Conservation (phyloP, 2,888 invertebrate species). For the Ophion obscuratus region DNA sequence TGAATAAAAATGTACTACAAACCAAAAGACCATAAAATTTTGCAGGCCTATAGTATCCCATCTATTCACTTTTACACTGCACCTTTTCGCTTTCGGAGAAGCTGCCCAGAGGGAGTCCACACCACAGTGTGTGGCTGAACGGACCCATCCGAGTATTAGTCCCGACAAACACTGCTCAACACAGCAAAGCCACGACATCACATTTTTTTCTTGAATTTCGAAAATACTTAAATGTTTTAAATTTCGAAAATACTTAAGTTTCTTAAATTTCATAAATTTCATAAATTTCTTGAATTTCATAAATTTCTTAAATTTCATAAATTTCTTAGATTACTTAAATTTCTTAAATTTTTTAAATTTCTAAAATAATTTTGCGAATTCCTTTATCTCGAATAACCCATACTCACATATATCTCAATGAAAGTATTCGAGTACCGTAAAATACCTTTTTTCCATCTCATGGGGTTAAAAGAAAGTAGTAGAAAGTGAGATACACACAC, state of each 20-base stretch:
- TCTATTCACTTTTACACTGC: no score
- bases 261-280: no score
- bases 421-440: neutral
- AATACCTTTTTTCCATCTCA: slow-evolving; percentile 4
- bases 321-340: no score
- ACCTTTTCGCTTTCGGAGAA: neutral
- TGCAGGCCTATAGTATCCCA: no score
- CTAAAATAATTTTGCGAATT: neutral
- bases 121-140: neutral
- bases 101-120: neutral
- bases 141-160: neutral
- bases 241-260: neutral
- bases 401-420: neutral
- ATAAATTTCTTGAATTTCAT: neutral
- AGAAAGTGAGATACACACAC: slow-evolving; percentile 72
- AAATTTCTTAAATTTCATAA: neutral
- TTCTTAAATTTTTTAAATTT: neutral
- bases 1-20: neutral
- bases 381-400: neutral
- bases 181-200: neutral
- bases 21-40: no score
- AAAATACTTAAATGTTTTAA: neutral
- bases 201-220: neutral
- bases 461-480: slow-evolving; percentile 19
- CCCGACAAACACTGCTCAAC: neutral